Conservation (phyloP, 2,797 vertebrate species). For the Numenius phaeopus region DNA sequence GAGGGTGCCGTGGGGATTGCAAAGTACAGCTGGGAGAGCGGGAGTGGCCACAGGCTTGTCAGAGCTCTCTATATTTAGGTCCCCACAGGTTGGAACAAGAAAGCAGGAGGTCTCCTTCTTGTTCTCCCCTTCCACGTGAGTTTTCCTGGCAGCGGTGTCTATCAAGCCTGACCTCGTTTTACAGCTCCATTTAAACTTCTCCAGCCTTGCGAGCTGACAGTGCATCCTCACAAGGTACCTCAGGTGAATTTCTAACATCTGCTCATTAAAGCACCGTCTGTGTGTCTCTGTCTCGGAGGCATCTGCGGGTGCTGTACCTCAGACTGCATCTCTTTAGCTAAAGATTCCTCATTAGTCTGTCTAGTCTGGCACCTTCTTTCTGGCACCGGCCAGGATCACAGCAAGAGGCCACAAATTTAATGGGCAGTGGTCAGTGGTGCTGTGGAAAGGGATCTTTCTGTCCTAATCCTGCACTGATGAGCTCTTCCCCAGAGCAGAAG, state of each 20-base stretch:
- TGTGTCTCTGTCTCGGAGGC: not conserved
- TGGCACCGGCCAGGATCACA: not conserved
- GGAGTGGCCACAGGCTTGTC: not conserved
- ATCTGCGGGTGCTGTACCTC: not conserved
- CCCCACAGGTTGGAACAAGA: not conserved
- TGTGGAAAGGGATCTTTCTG: not conserved
- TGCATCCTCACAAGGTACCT: not conserved
- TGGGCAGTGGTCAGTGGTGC: not conserved
- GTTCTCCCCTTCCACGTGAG: not conserved
- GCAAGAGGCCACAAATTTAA: not conserved
- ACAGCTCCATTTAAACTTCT: not conserved
- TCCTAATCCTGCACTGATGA: not conserved
- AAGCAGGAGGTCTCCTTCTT: not conserved
- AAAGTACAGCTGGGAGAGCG: not conserved
- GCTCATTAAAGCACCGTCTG: not conserved
- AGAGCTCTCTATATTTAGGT: not conserved
- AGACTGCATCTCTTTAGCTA: not conserved
- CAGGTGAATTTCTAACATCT: not conserved
- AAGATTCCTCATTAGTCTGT: not conserved
- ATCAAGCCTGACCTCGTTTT: constrained; percentile 1
- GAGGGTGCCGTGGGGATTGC: not conserved
- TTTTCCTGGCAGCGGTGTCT: not conserved
- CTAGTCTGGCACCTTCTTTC: not conserved
- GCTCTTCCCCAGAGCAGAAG: not conserved
- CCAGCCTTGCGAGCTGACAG: not conserved